Conservation (phyloP, 2,888 invertebrate genomes). For the Gandaritis pyraliata region DNA sequence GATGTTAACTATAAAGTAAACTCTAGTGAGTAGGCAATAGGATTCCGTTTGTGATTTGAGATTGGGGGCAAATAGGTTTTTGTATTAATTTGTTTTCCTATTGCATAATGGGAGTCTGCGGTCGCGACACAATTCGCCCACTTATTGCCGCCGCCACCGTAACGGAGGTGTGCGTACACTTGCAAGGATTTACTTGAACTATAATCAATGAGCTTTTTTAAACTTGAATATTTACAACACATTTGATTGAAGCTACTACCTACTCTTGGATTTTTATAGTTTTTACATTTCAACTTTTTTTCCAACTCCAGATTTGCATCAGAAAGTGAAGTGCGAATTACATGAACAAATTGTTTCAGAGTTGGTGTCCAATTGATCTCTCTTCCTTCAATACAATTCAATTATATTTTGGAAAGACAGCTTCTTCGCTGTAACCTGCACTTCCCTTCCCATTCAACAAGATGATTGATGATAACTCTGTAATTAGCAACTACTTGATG, state of each 20-base stretch:
- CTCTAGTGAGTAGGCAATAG: slow-evolving; percentile 59
- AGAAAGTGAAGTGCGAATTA: slow-evolving; percentile 27
- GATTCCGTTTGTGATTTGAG: slow-evolving; percentile 49
- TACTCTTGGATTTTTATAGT: neutral
- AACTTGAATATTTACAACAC: slow-evolving; percentile 7
- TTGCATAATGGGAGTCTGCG: slow-evolving; percentile 60
- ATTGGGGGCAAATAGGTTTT: slow-evolving; percentile 46
- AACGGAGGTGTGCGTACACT: slow-evolving; percentile 52
- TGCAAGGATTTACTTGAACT: slow-evolving; percentile 37
- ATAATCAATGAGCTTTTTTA: slow-evolving; percentile 29
- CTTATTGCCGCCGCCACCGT: slow-evolving; percentile 41
- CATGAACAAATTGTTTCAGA: slow-evolving; percentile 35
- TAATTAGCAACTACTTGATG: slow-evolving; percentile 69
- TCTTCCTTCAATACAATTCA: slow-evolving; percentile 38
- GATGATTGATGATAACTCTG: slow-evolving; percentile 73
- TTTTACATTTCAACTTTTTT: neutral
- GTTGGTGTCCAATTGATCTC: slow-evolving; percentile 29
- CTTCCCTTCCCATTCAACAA: slow-evolving; percentile 50
- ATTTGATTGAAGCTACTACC: neutral
- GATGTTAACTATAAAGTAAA: slow-evolving; percentile 64
- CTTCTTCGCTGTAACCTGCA: slow-evolving; percentile 36
- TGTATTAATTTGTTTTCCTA: slow-evolving; percentile 57
- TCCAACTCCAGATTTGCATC: neutral
- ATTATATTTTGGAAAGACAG: slow-evolving; percentile 39
- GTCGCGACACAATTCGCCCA: slow-evolving; percentile 57